These are phyloP conservation scores for Colinus virginianus DNA, from an alignment of 2,113 vertebrate species.

Conservation along the genomic window DNA sequence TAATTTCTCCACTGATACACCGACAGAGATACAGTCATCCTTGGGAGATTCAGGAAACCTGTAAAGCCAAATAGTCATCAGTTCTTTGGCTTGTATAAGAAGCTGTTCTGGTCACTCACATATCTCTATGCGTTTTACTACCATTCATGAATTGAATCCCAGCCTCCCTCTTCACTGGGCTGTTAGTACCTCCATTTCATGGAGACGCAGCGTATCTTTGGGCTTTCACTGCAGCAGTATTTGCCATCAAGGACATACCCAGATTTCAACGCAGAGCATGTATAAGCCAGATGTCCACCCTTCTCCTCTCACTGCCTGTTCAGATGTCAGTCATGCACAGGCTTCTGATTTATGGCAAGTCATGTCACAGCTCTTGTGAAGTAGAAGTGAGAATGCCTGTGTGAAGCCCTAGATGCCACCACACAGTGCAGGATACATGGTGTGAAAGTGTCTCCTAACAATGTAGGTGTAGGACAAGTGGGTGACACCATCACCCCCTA, in stretches of 20 bases:
- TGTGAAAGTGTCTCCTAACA: not conserved
- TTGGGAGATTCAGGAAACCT: not conserved
- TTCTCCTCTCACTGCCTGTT: not conserved
- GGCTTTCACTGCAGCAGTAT: not conserved
- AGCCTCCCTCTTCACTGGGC: not conserved
- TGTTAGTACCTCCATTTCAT: not conserved
- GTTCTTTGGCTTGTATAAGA: not conserved
- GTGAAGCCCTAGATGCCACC: not conserved
- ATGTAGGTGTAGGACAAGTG: constrained; percentile 7
- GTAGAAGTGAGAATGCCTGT: constrained; percentile 41
- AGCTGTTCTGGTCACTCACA: not conserved
- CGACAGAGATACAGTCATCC: not conserved
- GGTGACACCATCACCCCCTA: not conserved
- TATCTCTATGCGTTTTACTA: not conserved
- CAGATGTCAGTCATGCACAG: not conserved
- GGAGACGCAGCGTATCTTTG: not conserved
- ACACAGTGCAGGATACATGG: not conserved
- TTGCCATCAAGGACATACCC: not conserved
- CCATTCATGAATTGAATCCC: not conserved
- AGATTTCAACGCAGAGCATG: not conserved
- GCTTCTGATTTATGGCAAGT: constrained; percentile 38
- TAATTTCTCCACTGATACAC: not conserved
- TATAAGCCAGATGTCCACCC: not conserved
- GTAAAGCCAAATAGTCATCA: not conserved
- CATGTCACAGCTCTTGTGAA: not conserved